A percentile compares a stretch with the other conserved stretches of the same genome.
These are phyloP conservation scores for Conchocele bisecta DNA, from an alignment of 2,888 invertebrate species.

Conservation along the genomic window DNA sequence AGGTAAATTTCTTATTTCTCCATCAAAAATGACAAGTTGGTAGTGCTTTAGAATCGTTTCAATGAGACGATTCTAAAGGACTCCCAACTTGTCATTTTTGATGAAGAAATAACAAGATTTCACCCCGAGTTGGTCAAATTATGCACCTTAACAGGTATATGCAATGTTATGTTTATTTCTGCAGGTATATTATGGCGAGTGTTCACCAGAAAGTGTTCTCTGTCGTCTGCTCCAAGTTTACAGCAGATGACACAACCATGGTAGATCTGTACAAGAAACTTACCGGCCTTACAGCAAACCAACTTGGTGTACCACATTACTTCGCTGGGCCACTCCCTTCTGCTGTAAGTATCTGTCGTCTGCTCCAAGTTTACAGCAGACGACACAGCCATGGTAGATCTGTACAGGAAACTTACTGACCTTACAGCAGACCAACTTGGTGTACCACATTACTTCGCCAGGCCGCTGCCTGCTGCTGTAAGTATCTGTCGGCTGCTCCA, in stretches of 20 bases:
- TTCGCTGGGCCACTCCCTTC: constrained; percentile 78
- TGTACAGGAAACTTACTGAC: constrained; percentile 66
- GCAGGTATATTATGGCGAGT: constrained; percentile 76
- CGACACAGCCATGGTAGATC: constrained; percentile 56
- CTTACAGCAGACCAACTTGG: constrained; percentile 75
- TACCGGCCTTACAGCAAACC: constrained; percentile 68
- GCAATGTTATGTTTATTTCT: constrained; percentile 19
- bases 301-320: constrained; percentile 72
- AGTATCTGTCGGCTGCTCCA: constrained; percentile 63
- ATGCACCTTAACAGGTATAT: too few relatives aligned
- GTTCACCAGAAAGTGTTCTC: constrained; percentile 77
- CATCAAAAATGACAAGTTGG: too few relatives aligned
- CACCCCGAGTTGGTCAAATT: too few relatives aligned
- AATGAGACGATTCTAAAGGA: too few relatives aligned
- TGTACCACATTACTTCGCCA: constrained; percentile 72
- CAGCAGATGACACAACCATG: constrained; percentile 67
- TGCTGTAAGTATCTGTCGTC: constrained; percentile 77
- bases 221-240: constrained; percentile 68
- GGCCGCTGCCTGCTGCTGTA: constrained; percentile 78
- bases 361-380: constrained; percentile 71
- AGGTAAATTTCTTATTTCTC: too few relatives aligned
- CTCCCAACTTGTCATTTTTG: too few relatives aligned
- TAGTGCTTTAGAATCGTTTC: too few relatives aligned
- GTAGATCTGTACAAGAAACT: constrained; percentile 68
- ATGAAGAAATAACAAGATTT: too few relatives aligned